Base-by-base conservation (phyloP, 2,113 vertebrate genomes). In the Ceyx cyanopectus region DNA sequence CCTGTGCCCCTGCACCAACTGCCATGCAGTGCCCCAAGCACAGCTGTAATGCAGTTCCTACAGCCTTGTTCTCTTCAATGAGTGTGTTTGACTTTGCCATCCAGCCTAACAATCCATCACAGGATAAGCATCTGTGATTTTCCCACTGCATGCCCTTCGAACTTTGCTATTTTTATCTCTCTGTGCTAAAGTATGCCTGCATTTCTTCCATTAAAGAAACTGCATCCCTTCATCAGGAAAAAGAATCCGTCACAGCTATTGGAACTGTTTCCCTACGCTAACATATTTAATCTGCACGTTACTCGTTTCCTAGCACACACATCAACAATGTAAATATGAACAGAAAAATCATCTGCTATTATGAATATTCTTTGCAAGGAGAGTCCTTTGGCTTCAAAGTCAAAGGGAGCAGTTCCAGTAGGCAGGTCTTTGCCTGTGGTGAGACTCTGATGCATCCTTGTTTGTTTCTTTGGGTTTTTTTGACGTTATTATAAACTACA, bases 1-100 rank as follows among this genome's bases (percentile, higher is more conserved):
- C 21, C 34, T 60, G 22, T 5, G 2, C 10, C 26, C 23, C 27
- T 53, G 27, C 0, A 0, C n/a, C 0, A 0, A n/a, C 48, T 32
- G 18, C 14, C 4, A 1, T 8, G 7, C 32, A 13, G 20, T 7
- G 9, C 29, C 30, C 17, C 0, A 0, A 19, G 37, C 7, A 43
- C 43, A 56, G 43, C 32, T 74, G 37, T 8, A 27, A 10, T 2
- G 2, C 30, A n/a, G 53, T 9, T 63, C 37, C 69, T 30, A 5
- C 4, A 53, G 32, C 50, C 63, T 68, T 89, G 24, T 34, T 72
- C 41, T 66, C 6, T 1, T 92, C 61, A 43, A 43, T 16, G 45
- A 29, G 46, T 43, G 15, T 0, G 0, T 69, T 90, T 1, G 0
- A 45, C 43, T 65, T 83, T 87, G 74, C 43, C 30, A 77, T 67